Evolutionary conservation across 2,797 vertebrate species (phyloP).

Genomic region (Microchirus variegatus): DNA sequence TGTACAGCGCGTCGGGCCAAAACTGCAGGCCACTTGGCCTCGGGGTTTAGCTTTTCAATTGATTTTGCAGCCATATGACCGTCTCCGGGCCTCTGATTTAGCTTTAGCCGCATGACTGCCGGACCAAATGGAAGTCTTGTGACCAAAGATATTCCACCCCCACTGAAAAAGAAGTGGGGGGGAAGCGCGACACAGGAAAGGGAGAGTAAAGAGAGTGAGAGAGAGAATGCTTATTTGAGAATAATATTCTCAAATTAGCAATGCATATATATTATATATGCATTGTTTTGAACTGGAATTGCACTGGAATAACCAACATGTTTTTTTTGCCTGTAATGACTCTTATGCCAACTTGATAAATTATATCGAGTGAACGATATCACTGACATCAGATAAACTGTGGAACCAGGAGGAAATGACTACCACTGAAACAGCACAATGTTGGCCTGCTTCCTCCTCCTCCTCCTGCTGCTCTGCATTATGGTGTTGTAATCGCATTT

Average conservation of each 20-base stretch:
- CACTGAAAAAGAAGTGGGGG: slow-evolving; percentile 11
- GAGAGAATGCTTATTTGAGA: neutral
- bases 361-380: neutral
- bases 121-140: slow-evolving; percentile 74
- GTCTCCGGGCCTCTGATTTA: slow-evolving; percentile 70
- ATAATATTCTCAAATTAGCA: too few relatives aligned
- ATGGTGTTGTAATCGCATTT: slow-evolving; percentile 38
- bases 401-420: slow-evolving; percentile 29
- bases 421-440: slow-evolving; percentile 26
- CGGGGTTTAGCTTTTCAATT: slow-evolving; percentile 35
- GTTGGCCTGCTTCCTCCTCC: slow-evolving; percentile 35
- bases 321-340: too few relatives aligned
- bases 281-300: too few relatives aligned
- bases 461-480: slow-evolving; percentile 14
- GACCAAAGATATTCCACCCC: slow-evolving; percentile 70
- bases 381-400: slow-evolving; percentile 10
- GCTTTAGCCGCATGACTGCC: slow-evolving; percentile 68
- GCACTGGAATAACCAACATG: neutral
- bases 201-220: slow-evolving; percentile 3
- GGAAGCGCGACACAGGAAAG: neutral
- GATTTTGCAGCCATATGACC: slow-evolving; percentile 70
- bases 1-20: neutral
- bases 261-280: too few relatives aligned
- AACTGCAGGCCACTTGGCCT: slow-evolving; percentile 5
- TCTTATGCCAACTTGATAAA: neutral